Percentiles rank a stretch among this genome's conserved stretches.
Evolutionary conservation across 2,797 vertebrate genomes (phyloP).

Genomic region (Danio albolineatus): DNA sequence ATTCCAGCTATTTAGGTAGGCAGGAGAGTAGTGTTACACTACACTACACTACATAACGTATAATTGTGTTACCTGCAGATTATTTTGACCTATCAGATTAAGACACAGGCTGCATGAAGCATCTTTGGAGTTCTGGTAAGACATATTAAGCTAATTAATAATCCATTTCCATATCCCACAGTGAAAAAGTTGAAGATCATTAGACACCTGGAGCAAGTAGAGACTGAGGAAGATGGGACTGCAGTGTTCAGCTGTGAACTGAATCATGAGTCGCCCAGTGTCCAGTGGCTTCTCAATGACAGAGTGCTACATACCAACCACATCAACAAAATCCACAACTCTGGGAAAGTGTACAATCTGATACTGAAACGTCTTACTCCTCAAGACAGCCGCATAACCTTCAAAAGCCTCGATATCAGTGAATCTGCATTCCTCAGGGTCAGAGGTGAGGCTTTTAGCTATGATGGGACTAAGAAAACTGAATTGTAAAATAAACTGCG

Average conservation of each 20-base stretch:
- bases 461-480: not conserved
- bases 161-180: slow-evolving; percentile 60
- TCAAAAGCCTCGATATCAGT: slow-evolving; percentile 82
- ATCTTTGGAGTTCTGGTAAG: not conserved
- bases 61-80: not conserved
- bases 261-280: slow-evolving; percentile 87
- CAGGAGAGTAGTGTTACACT: too few relatives aligned
- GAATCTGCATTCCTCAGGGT: slow-evolving; percentile 83
- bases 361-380: slow-evolving; percentile 82
- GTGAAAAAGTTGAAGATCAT: slow-evolving; percentile 83
- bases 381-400: slow-evolving; percentile 83
- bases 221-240: slow-evolving; percentile 82
- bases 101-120: not conserved
- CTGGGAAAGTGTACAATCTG: slow-evolving; percentile 85
- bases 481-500: not conserved
- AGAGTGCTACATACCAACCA: slow-evolving; percentile 83
- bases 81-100: not conserved
- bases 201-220: slow-evolving; percentile 82
- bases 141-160: not conserved
- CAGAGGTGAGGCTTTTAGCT: slow-evolving; percentile 81
- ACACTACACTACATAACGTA: too few relatives aligned
- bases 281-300: slow-evolving; percentile 93
- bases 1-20: too few relatives aligned
- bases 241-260: slow-evolving; percentile 91
- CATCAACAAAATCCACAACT: slow-evolving; percentile 84